A percentile compares a stretch with the other conserved stretches of the same genome.
These are phyloP conservation scores for Galerucella pusilla DNA, from an alignment of 2,888 invertebrate genomes.

Conservation along the genomic window DNA sequence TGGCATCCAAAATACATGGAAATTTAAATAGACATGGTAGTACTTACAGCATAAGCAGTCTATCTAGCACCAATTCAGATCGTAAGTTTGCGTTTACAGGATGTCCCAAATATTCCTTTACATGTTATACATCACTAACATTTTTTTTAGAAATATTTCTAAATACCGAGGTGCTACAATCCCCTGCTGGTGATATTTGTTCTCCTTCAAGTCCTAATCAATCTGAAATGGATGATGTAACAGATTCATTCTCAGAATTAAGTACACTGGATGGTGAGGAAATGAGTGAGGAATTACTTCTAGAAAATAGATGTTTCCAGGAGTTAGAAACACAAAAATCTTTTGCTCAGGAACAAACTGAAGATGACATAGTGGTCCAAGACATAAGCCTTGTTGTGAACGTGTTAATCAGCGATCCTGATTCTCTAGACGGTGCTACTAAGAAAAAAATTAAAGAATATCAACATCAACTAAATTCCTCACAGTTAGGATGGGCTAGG, in stretches of 20 bases:
- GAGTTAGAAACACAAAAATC: conserved; percentile 66
- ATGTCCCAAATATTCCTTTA: neutral
- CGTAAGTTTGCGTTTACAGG: conserved; percentile 50
- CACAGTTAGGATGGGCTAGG: conserved; percentile 73
- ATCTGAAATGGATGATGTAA: conserved; percentile 57
- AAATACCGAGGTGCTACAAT: conserved; percentile 49
- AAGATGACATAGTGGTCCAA: conserved; percentile 53
- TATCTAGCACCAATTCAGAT: conserved; percentile 57
- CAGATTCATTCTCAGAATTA: conserved; percentile 56
- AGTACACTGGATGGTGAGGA: conserved; percentile 65
- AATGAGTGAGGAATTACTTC: conserved; percentile 64
- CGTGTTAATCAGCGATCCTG: conserved; percentile 72
- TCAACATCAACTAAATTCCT: conserved; percentile 75
- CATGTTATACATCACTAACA: neutral
- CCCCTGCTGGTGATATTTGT: conserved; percentile 52
- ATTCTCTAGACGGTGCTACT: conserved; percentile 69
- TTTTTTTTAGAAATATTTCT: conserved; percentile 50
- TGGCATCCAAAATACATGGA: conserved; percentile 59
- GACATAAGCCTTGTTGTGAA: conserved; percentile 60
- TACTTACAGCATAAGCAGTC: conserved; percentile 57
- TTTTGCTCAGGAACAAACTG: conserved; percentile 54
- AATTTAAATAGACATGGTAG: conserved; percentile 58
- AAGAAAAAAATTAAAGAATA: conserved; percentile 68
- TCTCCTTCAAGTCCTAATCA: conserved; percentile 59
- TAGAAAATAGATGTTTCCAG: conserved; percentile 69